Evolutionary conservation across 2,113 vertebrate genomes (phyloP).

Genomic region (Marcusenius ussheri): DNA sequence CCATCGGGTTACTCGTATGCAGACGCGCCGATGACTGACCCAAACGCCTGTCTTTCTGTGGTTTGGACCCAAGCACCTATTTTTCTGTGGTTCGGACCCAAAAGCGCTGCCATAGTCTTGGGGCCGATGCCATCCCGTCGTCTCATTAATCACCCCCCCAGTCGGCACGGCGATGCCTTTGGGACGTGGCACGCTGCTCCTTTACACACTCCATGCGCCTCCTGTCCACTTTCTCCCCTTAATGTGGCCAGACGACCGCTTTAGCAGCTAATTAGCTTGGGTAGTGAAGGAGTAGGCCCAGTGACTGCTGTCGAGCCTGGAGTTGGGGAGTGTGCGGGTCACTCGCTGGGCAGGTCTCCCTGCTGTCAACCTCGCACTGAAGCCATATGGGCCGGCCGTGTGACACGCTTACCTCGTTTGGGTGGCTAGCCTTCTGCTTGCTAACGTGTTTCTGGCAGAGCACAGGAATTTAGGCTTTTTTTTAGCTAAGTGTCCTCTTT

Average conservation of each 20-base stretch:
- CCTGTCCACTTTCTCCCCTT: not conserved
- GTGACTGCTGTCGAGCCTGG: not conserved
- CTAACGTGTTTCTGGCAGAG: not conserved
- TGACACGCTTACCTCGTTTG: not conserved
- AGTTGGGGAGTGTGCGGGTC: not conserved
- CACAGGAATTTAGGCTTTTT: not conserved
- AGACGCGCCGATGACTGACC: not conserved
- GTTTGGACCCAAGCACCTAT: not conserved
- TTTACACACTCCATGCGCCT: not conserved
- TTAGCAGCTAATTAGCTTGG: not conserved
- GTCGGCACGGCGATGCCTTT: not conserved
- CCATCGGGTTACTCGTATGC: not conserved
- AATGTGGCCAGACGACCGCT: not conserved
- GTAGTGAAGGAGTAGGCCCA: not conserved
- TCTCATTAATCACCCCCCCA: not conserved
- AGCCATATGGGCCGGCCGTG: not conserved
- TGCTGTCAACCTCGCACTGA: not conserved
- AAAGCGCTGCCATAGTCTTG: not conserved
- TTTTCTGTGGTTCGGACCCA: not conserved
- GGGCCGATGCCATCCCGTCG: not conserved
- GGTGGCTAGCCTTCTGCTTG: not conserved
- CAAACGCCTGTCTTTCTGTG: not conserved
- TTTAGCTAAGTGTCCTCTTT: not conserved
- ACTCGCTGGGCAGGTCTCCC: not conserved
- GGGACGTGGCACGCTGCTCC: not conserved